Evolutionary conservation across 2,113 vertebrate genomes (phyloP).

Genomic region (Kryptolebias marmoratus): DNA sequence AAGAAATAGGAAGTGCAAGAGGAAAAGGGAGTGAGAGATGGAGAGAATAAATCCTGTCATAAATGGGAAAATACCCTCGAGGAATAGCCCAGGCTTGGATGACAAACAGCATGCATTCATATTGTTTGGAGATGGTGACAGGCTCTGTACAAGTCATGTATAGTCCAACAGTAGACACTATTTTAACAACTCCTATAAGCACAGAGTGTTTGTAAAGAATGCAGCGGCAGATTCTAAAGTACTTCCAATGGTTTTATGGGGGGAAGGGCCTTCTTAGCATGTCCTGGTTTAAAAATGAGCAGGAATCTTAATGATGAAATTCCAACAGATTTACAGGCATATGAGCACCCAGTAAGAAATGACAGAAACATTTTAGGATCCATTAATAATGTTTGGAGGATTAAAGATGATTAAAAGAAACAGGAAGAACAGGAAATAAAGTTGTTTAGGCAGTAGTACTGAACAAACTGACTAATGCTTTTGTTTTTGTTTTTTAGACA

Average conservation of each 20-base stretch:
- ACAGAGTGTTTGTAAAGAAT: conserved; percentile 2
- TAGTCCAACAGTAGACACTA: conserved; percentile 15
- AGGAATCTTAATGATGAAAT: neutral
- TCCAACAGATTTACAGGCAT: neutral
- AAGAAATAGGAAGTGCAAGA: conserved; percentile 55
- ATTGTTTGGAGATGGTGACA: conserved; percentile 62
- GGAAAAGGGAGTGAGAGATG: conserved; percentile 30
- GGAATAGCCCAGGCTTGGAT: conserved; percentile 55
- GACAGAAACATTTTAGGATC: neutral
- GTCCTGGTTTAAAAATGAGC: neutral
- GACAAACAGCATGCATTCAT: conserved; percentile 67
- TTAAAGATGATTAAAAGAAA: too few relatives aligned
- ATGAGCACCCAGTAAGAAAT: neutral
- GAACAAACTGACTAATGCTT: too few relatives aligned
- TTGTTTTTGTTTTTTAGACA: too few relatives aligned
- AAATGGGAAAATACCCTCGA: conserved; percentile 75
- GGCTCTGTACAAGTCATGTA: conserved; percentile 17
- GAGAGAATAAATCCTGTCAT: conserved; percentile 71
- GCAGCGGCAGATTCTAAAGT: neutral
- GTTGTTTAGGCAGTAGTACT: too few relatives aligned
- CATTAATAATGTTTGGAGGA: neutral
- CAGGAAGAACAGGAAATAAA: too few relatives aligned
- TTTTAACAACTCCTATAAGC: conserved; percentile 26
- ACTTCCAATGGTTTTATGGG: neutral
- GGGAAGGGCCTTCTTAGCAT: conserved; percentile 7